A percentile compares a stretch with the other conserved stretches of the same genome.
These are phyloP conservation scores for Maccullochella peelii DNA, from an alignment of 2,113 vertebrate species.

Conservation along the genomic window DNA sequence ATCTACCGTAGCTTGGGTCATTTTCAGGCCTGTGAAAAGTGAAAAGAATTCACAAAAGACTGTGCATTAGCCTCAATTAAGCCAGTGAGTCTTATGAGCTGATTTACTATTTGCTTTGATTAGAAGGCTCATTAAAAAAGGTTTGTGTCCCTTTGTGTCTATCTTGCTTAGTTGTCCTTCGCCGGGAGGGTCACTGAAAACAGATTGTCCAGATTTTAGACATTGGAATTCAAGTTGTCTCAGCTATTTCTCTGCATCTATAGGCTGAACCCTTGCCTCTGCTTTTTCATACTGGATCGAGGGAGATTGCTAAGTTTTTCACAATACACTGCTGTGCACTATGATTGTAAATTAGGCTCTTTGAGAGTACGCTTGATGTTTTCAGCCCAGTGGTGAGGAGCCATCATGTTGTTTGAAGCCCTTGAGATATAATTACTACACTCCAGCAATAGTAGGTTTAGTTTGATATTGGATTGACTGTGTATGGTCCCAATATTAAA, in stretches of 20 bases:
- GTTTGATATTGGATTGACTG: constrained; percentile 5
- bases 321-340: not conserved
- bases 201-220: constrained; percentile 17
- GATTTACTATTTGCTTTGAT: constrained; percentile 8
- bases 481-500: not conserved
- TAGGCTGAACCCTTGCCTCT: constrained; percentile 16
- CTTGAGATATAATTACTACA: constrained; percentile 29
- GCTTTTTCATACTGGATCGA: constrained; percentile 26
- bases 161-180: not conserved
- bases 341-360: constrained; percentile 48
- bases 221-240: constrained; percentile 42
- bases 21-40: not conserved
- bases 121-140: constrained; percentile 20
- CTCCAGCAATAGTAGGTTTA: not conserved
- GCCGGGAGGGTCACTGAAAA: not conserved
- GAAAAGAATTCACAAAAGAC: not conserved
- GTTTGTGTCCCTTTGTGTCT: constrained; percentile 3
- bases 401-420: constrained; percentile 25
- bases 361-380: constrained; percentile 3
- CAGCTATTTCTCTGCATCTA: constrained; percentile 30
- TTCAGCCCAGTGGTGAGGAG: constrained; percentile 19
- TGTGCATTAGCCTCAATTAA: constrained; percentile 7
- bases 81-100: not conserved
- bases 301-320: constrained; percentile 22
- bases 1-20: not conserved